Evolutionary conservation across 2,113 vertebrate genomes (phyloP), one percentile per base, ranked within the genome.

Genomic region (Dasyurus viverrinus): DNA sequence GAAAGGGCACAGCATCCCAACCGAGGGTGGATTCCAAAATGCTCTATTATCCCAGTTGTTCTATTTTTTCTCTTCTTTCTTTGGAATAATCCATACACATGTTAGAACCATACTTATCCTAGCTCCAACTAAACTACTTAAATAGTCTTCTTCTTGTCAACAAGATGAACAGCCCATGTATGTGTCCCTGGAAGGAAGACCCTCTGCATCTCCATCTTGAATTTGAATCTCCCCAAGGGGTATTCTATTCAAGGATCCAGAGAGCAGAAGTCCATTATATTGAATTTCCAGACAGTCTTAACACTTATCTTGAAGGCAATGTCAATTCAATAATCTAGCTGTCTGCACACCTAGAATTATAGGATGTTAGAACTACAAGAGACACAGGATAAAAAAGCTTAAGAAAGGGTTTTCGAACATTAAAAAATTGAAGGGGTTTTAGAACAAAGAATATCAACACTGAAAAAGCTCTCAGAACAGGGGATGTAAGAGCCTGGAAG

Each of bases 121-220:
- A 46, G 53, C 22, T 90, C 3, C 2, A 4, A 47, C n/a, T 30
- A 92, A 93, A 97, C 89, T 36, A 93, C 90, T 94, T 95, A 60
- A 95, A 54, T 5, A 0, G 53, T 91, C 90, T 96, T 54, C 54
- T 89, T 93, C 91, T 36, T 94, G 94, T 95, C 95, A 97, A 50
- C 89, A 96, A 94, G 94, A 97, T 46, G 53, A 97, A 98, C 60
- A 95, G 76, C 57, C 76, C 84, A 89, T 0, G 16, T 19, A 91
- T 84, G 68, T n/a, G 42, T 4, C 94, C 92, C 93, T 96, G 10
- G 91, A 95, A 96, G 90, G 42, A 46, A 96, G 91, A 94, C 10
- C 47, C 89, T 97, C 96, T 95, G 96, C 50, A 60, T 0, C 22
- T 94, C 89, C 52, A 94, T 42, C 0, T 93, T 95, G 54, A 90